Base-by-base conservation (phyloP, 2,888 invertebrate genomes). In the Caenorhabditis sp. region DNA sequence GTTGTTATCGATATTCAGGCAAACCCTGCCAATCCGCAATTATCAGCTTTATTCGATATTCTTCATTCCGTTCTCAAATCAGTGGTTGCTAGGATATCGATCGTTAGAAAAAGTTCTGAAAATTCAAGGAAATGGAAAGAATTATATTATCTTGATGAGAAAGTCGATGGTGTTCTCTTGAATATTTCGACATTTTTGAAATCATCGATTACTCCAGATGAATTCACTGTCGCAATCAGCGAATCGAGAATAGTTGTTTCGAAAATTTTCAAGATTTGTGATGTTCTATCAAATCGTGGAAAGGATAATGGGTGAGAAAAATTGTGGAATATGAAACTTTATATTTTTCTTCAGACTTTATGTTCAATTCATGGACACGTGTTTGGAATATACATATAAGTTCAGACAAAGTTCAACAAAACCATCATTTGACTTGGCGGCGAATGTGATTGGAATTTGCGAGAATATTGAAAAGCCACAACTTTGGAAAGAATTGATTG, bases 31-130 rank as follows among this genome's bases (percentile, higher is more conserved):
- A 23, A 58, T 27, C 67, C 68, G 10, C 68, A 68, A 36, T 60
- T 73, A 1, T 65, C 68, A 0, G 67, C 68, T 38, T 64, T 73
- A 31, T 53, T 73, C 5, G 68, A 73, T 43, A 38, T 68, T 1
- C 62, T 68, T 0, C 43, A 63, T 4, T 54, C 68, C 0, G 43
- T 59, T 36, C 56, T 73, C 1, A 63, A 67, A 38, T 26, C 8
- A 31, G 71, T 23, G 26, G 36, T 10, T 8, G 25, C 12, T 27
- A 20, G n/a, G 10, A n/a, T 21, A 52, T 21, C 8, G 10, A 1
- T 23, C 0, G 21, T 8, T 23, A 58, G 59, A 25, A 50, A 65
- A 14, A 38, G 54, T 21, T 36, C 31, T 10, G 31, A 31, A 7
- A 43, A 43, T 43, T 17, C 3, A 3, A 7, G 25, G 63, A 66